Conservation (phyloP, 2,797 vertebrate species). For the Furcifer pardalis region DNA sequence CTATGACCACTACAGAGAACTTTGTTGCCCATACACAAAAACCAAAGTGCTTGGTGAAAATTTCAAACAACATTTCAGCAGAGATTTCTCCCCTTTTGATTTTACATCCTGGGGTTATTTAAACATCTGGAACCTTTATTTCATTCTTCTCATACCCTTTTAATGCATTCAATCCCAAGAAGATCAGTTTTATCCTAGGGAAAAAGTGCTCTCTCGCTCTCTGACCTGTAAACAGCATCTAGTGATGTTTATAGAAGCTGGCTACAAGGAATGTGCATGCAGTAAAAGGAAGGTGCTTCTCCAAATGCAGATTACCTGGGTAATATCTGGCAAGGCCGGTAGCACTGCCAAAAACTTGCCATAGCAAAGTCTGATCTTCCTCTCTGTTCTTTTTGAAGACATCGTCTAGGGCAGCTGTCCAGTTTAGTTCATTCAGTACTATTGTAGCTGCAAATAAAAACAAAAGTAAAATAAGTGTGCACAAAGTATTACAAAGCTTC, state of each 20-base stretch:
- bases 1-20: not conserved
- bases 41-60: not conserved
- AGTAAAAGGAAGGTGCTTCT: fast-evolving
- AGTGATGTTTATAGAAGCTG: not conserved
- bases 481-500: not conserved
- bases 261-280: not conserved
- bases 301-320: conserved; percentile 75
- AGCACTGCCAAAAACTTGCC: conserved; percentile 97
- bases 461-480: not conserved
- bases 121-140: not conserved
- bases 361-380: conserved; percentile 89
- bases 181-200: not conserved
- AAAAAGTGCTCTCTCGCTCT: not conserved
- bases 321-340: conserved; percentile 94
- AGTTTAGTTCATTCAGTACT: conserved; percentile 94
- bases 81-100: not conserved
- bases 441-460: conserved; percentile 83
- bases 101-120: not conserved
- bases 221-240: not conserved
- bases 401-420: conserved; percentile 91
- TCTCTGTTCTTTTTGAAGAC: conserved; percentile 91
- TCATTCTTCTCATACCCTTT: not conserved
- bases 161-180: not conserved
- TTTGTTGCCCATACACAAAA: conserved; percentile 5
- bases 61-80: conserved; percentile 1